A percentile compares a stretch with the other conserved stretches of the same genome.
phyloP scores from a whole-genome alignment of 2,888 invertebrate species.

The Melikaiella ostensackeni region DNA sequence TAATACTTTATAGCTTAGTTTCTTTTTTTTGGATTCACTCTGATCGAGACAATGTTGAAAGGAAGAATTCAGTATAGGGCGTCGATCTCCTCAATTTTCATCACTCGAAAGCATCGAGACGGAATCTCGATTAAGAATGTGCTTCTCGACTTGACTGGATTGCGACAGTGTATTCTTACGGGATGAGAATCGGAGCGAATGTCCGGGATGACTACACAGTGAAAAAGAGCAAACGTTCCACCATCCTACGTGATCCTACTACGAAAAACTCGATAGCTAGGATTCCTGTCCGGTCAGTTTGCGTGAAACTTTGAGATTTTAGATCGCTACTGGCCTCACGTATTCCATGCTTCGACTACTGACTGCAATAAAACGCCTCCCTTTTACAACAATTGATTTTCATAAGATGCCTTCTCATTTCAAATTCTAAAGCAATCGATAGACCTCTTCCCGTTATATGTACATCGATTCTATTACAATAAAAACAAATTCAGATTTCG shows the following conservation, averaged over 20 bases:
- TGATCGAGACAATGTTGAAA: constrained; percentile 21
- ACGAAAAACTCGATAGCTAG: constrained; percentile 34
- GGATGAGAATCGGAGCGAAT: constrained; percentile 43
- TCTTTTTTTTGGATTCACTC: not conserved
- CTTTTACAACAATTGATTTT: constrained; percentile 19
- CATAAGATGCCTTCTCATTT: constrained; percentile 16
- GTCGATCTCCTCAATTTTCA: constrained; percentile 35
- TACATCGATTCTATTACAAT: not conserved
- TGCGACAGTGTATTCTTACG: constrained; percentile 44
- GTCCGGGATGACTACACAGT: constrained; percentile 8
- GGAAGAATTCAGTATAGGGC: constrained; percentile 28
- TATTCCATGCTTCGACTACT: constrained; percentile 18
- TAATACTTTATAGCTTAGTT: not conserved
- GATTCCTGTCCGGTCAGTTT: constrained; percentile 36
- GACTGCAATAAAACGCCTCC: constrained; percentile 19
- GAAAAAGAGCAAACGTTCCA: constrained; percentile 42
- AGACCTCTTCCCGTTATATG: not conserved
- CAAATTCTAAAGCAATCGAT: not conserved
- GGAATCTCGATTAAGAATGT: constrained; percentile 53
- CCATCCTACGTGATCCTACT: constrained; percentile 45
- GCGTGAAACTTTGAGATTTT: constrained; percentile 25
- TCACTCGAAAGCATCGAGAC: constrained; percentile 23
- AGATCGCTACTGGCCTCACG: constrained; percentile 32
- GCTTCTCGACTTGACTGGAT: constrained; percentile 45
- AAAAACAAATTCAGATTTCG: not conserved